Evolutionary conservation across 1,140 invertebrate genomes (phyloP).

Genomic region (Penaeus chinensis): DNA sequence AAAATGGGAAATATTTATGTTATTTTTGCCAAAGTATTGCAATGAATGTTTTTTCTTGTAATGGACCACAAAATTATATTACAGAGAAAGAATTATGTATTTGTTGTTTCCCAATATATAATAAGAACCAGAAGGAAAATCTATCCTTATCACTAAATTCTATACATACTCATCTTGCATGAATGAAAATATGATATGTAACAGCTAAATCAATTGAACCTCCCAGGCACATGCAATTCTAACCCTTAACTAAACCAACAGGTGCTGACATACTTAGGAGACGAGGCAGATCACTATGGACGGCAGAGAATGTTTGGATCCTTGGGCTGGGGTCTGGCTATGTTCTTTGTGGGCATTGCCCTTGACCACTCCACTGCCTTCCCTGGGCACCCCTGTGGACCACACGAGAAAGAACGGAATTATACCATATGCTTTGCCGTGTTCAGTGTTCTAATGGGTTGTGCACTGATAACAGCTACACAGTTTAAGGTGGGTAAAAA

Average conservation of each 20-base stretch:
- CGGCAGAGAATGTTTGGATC: constrained; percentile 99
- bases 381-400: constrained; percentile 87
- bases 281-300: constrained; percentile 90
- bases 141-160: too few species aligned
- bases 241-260: neutral
- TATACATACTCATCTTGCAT: too few species aligned
- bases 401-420: constrained; percentile 91
- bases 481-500: constrained; percentile 72
- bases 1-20: too few species aligned
- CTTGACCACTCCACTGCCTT: constrained; percentile 93
- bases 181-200: too few species aligned
- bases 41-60: too few species aligned
- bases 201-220: too few species aligned
- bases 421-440: constrained; percentile 99
- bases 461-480: constrained; percentile 91
- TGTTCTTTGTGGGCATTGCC: constrained; percentile 99
- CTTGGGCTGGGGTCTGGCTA: constrained; percentile 95
- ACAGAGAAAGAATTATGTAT: too few species aligned
- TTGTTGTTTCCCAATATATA: too few species aligned
- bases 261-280: constrained; percentile 84
- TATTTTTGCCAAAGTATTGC: too few species aligned
- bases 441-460: constrained; percentile 96
- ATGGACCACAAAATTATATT: too few species aligned
- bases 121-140: too few species aligned
- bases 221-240: too few species aligned